Evolutionary conservation across 2,888 invertebrate genomes (phyloP).

Genomic region (Tillus elongatus): DNA sequence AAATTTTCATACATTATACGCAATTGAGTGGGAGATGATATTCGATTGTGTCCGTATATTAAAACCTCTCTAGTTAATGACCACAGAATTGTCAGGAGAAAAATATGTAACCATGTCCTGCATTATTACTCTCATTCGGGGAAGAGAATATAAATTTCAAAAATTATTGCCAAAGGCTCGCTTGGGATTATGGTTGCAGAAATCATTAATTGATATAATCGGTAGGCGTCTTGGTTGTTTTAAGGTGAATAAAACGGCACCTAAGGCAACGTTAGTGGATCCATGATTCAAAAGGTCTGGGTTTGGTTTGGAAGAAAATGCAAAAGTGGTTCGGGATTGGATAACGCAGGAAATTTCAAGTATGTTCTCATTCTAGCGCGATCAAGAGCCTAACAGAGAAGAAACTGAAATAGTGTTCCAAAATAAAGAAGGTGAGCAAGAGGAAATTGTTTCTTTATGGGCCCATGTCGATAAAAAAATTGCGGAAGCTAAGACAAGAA

Average conservation of each 20-base stretch:
- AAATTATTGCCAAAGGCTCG: constrained; percentile 11
- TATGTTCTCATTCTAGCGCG: too few relatives aligned
- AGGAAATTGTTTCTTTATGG: too few relatives aligned
- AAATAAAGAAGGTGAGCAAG: too few relatives aligned
- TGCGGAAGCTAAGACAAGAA: neutral
- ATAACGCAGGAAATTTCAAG: constrained; percentile 14
- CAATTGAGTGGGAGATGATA: constrained; percentile 22
- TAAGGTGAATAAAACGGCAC: constrained; percentile 18
- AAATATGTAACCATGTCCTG: constrained; percentile 22
- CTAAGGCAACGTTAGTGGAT: constrained; percentile 23
- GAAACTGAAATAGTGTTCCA: constrained; percentile 3
- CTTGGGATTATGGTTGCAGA: constrained; percentile 13
- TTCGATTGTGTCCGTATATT: constrained; percentile 18
- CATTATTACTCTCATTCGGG: constrained; percentile 21
- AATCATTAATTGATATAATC: constrained; percentile 14
- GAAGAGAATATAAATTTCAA: constrained; percentile 15
- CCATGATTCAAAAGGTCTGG: constrained; percentile 23
- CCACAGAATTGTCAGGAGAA: constrained; percentile 22
- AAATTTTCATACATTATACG: constrained; percentile 19
- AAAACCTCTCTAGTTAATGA: constrained; percentile 20
- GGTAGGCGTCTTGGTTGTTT: constrained; percentile 16
- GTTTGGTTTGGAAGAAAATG: constrained; percentile 18
- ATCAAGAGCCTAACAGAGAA: too few relatives aligned
- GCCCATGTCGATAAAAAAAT: constrained; percentile 10
- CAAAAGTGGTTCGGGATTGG: constrained; percentile 16